These are phyloP conservation scores for Tetramorium alpestre DNA, from an alignment of 1,140 invertebrate species.

Conservation along the genomic window DNA sequence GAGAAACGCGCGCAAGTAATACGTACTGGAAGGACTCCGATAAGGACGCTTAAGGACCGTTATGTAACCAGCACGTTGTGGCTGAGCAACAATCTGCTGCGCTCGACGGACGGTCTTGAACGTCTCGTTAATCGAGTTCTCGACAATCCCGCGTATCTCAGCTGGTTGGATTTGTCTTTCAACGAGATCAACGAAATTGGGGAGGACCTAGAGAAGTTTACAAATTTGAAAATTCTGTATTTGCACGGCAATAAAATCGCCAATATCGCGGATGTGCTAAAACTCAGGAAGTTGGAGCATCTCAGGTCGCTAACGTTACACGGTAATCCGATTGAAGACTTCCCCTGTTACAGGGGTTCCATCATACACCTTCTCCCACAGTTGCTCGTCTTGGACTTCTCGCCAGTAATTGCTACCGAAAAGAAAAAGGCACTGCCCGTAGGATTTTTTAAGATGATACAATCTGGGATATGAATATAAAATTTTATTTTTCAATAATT, in stretches of 20 bases:
- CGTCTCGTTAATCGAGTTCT: slow-evolving; percentile 80
- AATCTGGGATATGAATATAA: slow-evolving; percentile 67
- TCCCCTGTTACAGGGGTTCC: slow-evolving; percentile 83
- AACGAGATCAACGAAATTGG: slow-evolving; percentile 85
- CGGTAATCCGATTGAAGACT: slow-evolving; percentile 86
- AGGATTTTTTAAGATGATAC: slow-evolving; percentile 76
- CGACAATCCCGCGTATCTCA: slow-evolving; percentile 81
- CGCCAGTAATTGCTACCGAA: slow-evolving; percentile 79
- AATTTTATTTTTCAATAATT: slow-evolving; percentile 67
- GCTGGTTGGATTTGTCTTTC: slow-evolving; percentile 87
- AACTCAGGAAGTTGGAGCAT: slow-evolving; percentile 81
- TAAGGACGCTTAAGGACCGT: slow-evolving; percentile 77
- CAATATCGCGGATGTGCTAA: slow-evolving; percentile 81
- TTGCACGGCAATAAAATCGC: slow-evolving; percentile 86
- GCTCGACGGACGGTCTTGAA: slow-evolving; percentile 80
- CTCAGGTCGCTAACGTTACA: slow-evolving; percentile 86
- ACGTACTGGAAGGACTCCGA: slow-evolving; percentile 81
- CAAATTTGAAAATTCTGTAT: slow-evolving; percentile 83
- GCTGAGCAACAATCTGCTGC: slow-evolving; percentile 86
- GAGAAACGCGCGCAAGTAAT: slow-evolving; percentile 71
- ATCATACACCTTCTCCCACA: slow-evolving; percentile 85
- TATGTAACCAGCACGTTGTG: slow-evolving; percentile 85
- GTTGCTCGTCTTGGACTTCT: slow-evolving; percentile 85
- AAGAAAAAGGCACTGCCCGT: slow-evolving; percentile 75
- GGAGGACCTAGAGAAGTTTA: slow-evolving; percentile 80